phyloP scores from a whole-genome alignment of 2,113 vertebrate species.

The Nipponia nippon region DNA sequence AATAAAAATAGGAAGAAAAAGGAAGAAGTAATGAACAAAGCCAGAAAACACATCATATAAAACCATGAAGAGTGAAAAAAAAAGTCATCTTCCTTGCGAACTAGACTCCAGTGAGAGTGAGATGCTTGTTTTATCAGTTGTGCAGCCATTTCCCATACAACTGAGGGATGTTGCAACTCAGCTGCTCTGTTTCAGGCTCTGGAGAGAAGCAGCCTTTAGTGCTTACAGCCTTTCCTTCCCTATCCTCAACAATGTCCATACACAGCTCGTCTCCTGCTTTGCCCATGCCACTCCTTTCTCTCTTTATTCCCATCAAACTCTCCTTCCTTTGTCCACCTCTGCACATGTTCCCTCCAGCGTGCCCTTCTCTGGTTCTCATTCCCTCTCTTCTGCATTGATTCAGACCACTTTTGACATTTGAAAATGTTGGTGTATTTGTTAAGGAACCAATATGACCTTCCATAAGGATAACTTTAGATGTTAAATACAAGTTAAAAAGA shows the following conservation, averaged over 20 bases:
- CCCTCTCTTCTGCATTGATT: not conserved
- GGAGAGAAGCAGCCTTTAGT: not conserved
- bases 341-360: not conserved
- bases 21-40: not conserved
- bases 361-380: not conserved
- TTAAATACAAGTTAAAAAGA: not conserved
- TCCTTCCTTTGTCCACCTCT: not conserved
- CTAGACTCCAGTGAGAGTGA: not conserved
- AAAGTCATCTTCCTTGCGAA: not conserved
- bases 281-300: not conserved
- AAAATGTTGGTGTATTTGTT: not conserved
- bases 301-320: not conserved
- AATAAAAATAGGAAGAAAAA: not conserved
- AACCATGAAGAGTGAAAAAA: not conserved
- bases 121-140: not conserved
- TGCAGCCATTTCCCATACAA: not conserved
- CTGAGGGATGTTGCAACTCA: not conserved
- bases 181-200: not conserved
- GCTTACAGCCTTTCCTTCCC: not conserved
- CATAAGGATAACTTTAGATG: not conserved
- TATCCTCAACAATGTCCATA: not conserved
- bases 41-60: not conserved
- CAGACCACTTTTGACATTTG: not conserved
- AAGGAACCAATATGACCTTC: not conserved
- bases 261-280: not conserved